Evolutionary conservation across 2,888 invertebrate species (phyloP).

Genomic region (Volucella inanis): DNA sequence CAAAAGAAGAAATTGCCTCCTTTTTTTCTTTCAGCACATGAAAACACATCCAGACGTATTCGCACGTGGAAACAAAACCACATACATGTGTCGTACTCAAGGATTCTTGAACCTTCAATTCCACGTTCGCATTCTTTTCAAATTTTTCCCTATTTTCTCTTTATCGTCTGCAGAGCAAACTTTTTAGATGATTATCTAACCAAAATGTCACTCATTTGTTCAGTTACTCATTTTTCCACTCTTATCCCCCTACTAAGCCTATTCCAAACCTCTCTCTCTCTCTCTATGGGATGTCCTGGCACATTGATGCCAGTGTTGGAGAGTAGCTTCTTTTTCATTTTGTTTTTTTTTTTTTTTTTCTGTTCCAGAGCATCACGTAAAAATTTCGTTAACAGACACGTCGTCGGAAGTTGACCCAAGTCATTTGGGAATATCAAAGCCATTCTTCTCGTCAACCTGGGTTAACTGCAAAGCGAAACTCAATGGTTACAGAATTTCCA

Average conservation of each 20-base stretch:
- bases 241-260: conserved; percentile 7
- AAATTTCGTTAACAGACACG: conserved; percentile 61
- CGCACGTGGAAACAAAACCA: too few species aligned
- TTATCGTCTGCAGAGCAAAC: conserved; percentile 7
- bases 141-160: not conserved
- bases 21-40: too few species aligned
- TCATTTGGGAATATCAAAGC: conserved; percentile 63
- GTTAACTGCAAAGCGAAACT: conserved; percentile 54
- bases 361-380: conserved; percentile 51
- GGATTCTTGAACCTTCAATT: too few species aligned
- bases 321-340: too few species aligned
- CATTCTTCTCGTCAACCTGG: conserved; percentile 62
- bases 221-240: not conserved
- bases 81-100: too few species aligned
- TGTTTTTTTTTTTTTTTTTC: not conserved
- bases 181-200: conserved; percentile 21
- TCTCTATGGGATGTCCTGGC: not conserved
- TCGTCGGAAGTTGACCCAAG: conserved; percentile 65
- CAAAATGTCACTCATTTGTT: conserved; percentile 17
- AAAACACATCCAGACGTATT: too few species aligned
- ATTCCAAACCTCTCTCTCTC: not conserved
- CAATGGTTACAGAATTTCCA: conserved; percentile 72
- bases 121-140: too few species aligned
- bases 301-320: not conserved
- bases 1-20: too few species aligned